Conservation (phyloP, 2,113 vertebrate species). For the Catharus fuscescens region DNA sequence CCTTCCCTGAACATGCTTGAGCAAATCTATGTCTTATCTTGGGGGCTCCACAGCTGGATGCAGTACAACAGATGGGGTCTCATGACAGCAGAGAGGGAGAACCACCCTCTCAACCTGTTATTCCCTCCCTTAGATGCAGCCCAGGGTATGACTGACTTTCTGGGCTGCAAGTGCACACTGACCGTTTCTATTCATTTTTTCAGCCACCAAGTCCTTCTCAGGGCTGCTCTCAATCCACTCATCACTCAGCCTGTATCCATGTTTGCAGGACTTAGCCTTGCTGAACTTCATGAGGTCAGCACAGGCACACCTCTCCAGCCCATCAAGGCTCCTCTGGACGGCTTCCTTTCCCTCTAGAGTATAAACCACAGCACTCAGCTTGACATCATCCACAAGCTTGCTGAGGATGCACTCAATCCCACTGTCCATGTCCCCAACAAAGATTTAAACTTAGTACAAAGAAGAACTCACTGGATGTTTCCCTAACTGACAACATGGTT, state of each 20-base stretch:
- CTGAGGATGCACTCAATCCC: conserved; percentile 17
- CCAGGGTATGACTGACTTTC: not conserved
- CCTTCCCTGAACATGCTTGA: not conserved
- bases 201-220: not conserved
- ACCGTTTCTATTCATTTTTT: not conserved
- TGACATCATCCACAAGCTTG: not conserved
- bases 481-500: not conserved
- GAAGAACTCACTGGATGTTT: conserved; percentile 51
- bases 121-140: not conserved
- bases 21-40: not conserved
- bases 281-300: rapidly evolving
- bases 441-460: conserved; percentile 40
- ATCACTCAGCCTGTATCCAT: not conserved
- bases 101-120: not conserved
- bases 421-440: not conserved
- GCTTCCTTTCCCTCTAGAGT: not conserved
- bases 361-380: not conserved
- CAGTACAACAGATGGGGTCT: not conserved
- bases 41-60: not conserved
- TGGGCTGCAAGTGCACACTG: not conserved
- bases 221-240: not conserved
- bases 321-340: not conserved
- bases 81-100: rapidly evolving
- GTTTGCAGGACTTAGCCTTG: not conserved
- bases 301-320: not conserved